A percentile compares a stretch with the other conserved stretches of the same genome.
These are phyloP conservation scores for Picathartes gymnocephalus DNA, from an alignment of 2,113 vertebrate genomes.

Conservation along the genomic window DNA sequence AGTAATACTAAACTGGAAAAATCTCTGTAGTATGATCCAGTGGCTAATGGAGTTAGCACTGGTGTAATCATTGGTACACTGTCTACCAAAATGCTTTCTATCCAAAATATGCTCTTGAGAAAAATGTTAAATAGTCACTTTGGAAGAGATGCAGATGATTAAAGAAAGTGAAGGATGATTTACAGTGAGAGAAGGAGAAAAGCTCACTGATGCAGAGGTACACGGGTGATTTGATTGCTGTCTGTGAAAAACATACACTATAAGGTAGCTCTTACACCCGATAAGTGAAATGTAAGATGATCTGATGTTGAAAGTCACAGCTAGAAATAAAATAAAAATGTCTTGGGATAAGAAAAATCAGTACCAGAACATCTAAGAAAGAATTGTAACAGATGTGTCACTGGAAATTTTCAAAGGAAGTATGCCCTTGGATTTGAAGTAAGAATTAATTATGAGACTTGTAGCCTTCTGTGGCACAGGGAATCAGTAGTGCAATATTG, in stretches of 20 bases:
- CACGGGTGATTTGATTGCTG: not conserved
- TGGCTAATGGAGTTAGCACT: not conserved
- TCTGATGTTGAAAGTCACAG: not conserved
- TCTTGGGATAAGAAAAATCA: not conserved
- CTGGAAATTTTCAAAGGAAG: not conserved
- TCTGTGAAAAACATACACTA: not conserved
- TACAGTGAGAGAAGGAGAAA: not conserved
- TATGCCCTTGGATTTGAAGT: not conserved
- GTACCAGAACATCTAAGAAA: not conserved
- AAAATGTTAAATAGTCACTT: not conserved
- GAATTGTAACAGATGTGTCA: not conserved
- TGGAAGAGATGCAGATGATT: not conserved
- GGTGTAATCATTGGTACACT: not conserved
- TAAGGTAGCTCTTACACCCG: not conserved
- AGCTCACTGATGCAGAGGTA: not conserved
- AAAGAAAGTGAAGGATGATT: not conserved
- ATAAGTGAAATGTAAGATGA: not conserved
- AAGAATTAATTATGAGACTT: not conserved
- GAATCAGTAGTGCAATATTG: not conserved
- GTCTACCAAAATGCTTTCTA: not conserved
- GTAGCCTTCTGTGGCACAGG: not conserved
- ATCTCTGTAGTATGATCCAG: fast-evolving
- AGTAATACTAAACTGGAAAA: not conserved
- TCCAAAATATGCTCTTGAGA: not conserved
- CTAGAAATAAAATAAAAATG: not conserved